A percentile compares a stretch with the other conserved stretches of the same genome.
These are phyloP conservation scores for Margaritifera margaritifera DNA, from an alignment of 2,888 invertebrate genomes.

Conservation along the genomic window DNA sequence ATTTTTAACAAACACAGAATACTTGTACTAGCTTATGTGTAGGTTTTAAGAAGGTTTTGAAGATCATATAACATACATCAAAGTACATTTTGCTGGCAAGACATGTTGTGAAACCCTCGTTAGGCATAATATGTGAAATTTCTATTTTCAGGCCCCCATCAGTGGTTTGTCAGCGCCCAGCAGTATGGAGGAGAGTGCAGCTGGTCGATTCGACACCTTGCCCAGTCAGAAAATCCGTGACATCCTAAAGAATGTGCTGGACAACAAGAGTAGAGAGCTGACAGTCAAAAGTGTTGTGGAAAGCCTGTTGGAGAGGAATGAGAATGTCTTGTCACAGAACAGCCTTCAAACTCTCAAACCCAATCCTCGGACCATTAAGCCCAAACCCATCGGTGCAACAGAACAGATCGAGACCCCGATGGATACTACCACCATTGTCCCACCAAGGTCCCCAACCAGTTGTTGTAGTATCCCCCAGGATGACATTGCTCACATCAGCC, in stretches of 20 bases:
- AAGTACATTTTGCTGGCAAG: no score
- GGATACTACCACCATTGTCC: conserved; percentile 22
- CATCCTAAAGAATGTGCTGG: conserved; percentile 5
- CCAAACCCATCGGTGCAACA: conserved; percentile 7
- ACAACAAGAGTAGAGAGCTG: conserved; percentile 15
- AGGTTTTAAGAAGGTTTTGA: no score
- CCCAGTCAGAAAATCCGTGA: neutral
- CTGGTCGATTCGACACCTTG: no score
- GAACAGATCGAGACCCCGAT: no score
- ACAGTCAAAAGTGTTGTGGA: conserved; percentile 47
- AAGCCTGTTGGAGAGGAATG: conserved; percentile 50
- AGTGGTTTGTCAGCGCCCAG: no score
- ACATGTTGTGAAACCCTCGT: no score
- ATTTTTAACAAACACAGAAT: no score
- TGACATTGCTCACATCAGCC: conserved; percentile 40
- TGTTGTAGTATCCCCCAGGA: conserved; percentile 40
- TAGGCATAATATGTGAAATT: no score
- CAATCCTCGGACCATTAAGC: conserved; percentile 21
- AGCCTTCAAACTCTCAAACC: conserved; percentile 48
- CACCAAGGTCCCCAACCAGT: conserved; percentile 47
- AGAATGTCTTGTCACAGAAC: conserved; percentile 45
- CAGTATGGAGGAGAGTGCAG: no score
- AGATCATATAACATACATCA: no score
- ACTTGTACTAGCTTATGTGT: no score
- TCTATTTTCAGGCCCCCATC: no score